Percentiles rank a stretch among this genome's conserved stretches.
Conservation (phyloP, 2,113 vertebrate genomes). For the Grus americana region DNA sequence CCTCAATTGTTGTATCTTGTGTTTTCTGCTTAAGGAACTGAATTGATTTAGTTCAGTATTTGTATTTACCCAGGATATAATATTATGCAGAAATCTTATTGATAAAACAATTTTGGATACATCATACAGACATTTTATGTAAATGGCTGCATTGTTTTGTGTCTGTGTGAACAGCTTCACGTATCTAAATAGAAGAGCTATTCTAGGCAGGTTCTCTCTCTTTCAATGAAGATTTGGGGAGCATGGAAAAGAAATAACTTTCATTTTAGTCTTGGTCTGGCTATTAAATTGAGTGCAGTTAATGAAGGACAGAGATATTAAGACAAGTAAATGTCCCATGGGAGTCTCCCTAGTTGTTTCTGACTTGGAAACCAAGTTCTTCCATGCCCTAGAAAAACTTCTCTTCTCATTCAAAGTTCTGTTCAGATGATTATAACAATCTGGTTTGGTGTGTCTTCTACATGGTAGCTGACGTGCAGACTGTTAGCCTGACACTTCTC, state of each 20-base stretch:
- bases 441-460: neutral
- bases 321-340: neutral
- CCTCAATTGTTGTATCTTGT: neutral
- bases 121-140: neutral
- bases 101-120: neutral
- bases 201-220: neutral
- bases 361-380: neutral
- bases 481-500: neutral
- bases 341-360: neutral
- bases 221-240: neutral
- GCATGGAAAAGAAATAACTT: neutral
- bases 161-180: neutral
- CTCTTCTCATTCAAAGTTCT: neutral
- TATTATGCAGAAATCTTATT: neutral
- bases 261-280: neutral
- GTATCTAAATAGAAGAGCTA: neutral
- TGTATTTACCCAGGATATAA: neutral
- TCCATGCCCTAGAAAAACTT: neutral
- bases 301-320: neutral
- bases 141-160: neutral
- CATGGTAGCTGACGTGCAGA: neutral
- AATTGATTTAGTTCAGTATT: neutral
- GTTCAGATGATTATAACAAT: neutral
- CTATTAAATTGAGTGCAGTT: neutral
- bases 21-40: neutral